Evolutionary conservation across 2,888 invertebrate genomes (phyloP).

Genomic region (Druceiella hillmani): DNA sequence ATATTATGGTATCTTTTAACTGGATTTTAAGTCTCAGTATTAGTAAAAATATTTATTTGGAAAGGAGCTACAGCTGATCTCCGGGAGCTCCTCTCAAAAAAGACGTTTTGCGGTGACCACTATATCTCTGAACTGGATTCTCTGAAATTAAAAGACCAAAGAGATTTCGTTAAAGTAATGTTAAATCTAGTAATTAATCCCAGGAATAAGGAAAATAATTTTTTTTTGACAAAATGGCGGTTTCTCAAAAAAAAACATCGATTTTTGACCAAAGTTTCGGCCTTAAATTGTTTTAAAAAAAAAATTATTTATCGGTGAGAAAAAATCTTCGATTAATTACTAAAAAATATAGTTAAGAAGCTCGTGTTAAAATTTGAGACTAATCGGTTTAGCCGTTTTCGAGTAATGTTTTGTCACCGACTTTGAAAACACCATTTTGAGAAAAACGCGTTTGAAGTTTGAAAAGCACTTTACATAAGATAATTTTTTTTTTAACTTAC

Average conservation of each 20-base stretch:
- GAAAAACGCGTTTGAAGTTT: conserved; percentile 4
- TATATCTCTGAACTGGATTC: no score
- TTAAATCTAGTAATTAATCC: conserved; percentile 2
- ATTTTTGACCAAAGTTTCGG: conserved; percentile 2
- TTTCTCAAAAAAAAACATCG: conserved; percentile 4
- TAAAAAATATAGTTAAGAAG: conserved; percentile 3
- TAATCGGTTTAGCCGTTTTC: conserved; percentile 1
- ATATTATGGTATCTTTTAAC: no score
- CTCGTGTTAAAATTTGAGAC: no score
- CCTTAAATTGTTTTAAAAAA: no score
- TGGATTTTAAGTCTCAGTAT: no score
- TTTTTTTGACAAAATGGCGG: conserved; percentile 1
- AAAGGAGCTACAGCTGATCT: no score
- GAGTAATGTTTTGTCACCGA: conserved; percentile 5
- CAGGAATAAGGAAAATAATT: conserved; percentile 1
- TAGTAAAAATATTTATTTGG: no score
- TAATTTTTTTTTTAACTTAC: conserved; percentile 9
- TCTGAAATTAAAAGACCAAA: no score
- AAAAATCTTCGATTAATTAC: conserved; percentile 4
- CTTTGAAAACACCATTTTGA: conserved; percentile 4
- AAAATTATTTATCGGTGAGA: no score
- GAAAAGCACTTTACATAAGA: conserved; percentile 1
- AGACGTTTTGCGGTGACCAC: no score
- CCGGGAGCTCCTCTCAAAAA: no score
- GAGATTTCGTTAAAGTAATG: no score